A percentile compares a stretch with the other conserved stretches of the same genome.
Conservation (phyloP, 35 echinoderm and acorn worm genomes). For the Amphiura filiformis region DNA sequence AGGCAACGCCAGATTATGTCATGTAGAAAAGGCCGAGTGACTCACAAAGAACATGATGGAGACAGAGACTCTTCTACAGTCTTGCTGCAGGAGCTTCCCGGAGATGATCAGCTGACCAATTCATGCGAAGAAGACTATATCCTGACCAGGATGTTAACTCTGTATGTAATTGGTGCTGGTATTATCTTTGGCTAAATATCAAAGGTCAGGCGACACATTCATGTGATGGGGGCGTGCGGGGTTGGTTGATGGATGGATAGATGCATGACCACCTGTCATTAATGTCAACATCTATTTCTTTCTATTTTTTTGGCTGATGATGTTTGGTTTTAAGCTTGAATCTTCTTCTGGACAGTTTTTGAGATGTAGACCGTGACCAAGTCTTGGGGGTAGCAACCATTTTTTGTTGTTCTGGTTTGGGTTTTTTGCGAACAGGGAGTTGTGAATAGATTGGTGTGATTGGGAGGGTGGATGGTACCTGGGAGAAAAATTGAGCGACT, state of each 20-base stretch:
- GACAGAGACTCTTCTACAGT: too few species aligned
- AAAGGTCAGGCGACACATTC: not conserved
- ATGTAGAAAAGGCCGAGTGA: not conserved
- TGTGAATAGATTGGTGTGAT: too few species aligned
- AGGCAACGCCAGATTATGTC: not conserved
- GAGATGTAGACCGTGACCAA: not conserved
- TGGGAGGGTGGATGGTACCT: too few species aligned
- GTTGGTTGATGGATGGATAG: too few species aligned
- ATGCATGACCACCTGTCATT: not conserved
- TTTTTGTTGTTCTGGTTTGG: not conserved
- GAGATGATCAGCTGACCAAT: not conserved
- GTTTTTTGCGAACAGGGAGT: too few species aligned
- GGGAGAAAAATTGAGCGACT: too few species aligned
- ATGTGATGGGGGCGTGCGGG: too few species aligned
- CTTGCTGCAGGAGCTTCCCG: too few species aligned
- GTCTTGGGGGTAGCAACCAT: not conserved
- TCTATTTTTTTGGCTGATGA: not conserved
- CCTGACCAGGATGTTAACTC: not conserved
- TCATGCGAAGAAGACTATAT: not conserved
- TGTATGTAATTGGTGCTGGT: not conserved
- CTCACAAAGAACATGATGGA: not conserved
- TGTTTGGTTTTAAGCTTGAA: not conserved
- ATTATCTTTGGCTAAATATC: not conserved
- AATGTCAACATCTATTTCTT: not conserved
- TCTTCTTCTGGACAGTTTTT: not conserved